Conservation (phyloP, 2,113 vertebrate species). For the Psilopogon haemacephalus region DNA sequence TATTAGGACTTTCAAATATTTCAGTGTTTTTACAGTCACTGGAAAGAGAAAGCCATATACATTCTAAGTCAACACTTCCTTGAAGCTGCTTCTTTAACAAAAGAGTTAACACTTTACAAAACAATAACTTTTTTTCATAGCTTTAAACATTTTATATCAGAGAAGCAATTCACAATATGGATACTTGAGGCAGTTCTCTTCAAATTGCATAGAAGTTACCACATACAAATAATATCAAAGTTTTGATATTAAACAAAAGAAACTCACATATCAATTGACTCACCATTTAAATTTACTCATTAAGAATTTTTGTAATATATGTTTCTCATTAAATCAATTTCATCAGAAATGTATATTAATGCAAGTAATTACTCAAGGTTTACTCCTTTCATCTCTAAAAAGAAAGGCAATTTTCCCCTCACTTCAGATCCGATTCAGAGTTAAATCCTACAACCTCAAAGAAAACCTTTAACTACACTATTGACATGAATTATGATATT, state of each 20-base stretch:
- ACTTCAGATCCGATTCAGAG: not conserved
- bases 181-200: not conserved
- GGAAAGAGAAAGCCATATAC: not conserved
- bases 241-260: not conserved
- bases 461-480: not conserved
- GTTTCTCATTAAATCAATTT: not conserved
- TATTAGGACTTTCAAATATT: constrained; percentile 19
- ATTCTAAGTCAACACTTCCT: constrained; percentile 15
- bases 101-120: constrained; percentile 30
- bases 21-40: not conserved
- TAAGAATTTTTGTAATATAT: not conserved
- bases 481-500: not conserved
- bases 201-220: not conserved
- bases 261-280: not conserved
- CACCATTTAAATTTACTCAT: not conserved
- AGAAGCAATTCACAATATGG: not conserved
- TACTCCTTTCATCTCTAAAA: not conserved
- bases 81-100: constrained; percentile 37
- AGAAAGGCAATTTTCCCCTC: not conserved
- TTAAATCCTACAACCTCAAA: not conserved
- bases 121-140: not conserved
- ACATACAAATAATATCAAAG: not conserved
- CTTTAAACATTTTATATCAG: constrained; percentile 17
- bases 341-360: not conserved
- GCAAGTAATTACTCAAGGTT: not conserved